A percentile compares a stretch with the other conserved stretches of the same genome.
Conservation (phyloP, 2,888 invertebrate genomes). For the Hololepta plana region DNA sequence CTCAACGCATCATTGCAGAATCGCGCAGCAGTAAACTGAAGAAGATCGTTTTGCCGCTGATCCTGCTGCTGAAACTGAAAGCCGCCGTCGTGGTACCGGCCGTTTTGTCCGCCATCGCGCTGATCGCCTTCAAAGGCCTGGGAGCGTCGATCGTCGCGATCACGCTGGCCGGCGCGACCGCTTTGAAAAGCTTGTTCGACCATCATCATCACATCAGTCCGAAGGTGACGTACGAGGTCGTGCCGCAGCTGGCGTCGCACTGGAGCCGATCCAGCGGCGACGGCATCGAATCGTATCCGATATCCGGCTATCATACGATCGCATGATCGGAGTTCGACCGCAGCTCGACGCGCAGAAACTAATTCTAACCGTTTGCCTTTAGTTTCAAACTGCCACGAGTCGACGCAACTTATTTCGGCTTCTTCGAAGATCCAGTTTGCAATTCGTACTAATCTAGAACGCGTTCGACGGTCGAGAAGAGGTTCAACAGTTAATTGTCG, state of each 20-base stretch:
- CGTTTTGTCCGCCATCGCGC: constrained; percentile 37
- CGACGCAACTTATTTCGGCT: too few species aligned
- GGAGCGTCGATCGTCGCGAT: constrained; percentile 42
- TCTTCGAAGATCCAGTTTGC: too few species aligned
- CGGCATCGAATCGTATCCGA: constrained; percentile 10
- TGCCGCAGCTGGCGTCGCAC: constrained; percentile 18
- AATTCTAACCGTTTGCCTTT: too few species aligned
- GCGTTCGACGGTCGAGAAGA: too few species aligned
- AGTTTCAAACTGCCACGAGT: too few species aligned
- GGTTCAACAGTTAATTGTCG: too few species aligned
- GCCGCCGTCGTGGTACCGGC: constrained; percentile 40
- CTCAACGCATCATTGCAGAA: constrained; percentile 31
- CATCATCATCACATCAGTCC: constrained; percentile 13
- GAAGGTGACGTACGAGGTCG: constrained; percentile 22
- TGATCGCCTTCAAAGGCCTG: constrained; percentile 45
- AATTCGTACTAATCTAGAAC: too few species aligned
- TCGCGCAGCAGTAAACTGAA: constrained; percentile 39
- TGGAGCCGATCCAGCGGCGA: constrained; percentile 18
- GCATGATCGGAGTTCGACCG: constrained; percentile 8
- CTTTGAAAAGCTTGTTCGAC: constrained; percentile 21
- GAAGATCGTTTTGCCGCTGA: constrained; percentile 40
- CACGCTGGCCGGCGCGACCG: constrained; percentile 33
- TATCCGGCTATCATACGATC: constrained; percentile 16
- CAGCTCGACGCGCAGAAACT: too few species aligned
- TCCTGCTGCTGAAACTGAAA: constrained; percentile 42